A percentile compares a stretch with the other conserved stretches of the same genome.
These are phyloP conservation scores for Unio pictorum DNA, from an alignment of 2,888 invertebrate genomes.

Conservation along the genomic window DNA sequence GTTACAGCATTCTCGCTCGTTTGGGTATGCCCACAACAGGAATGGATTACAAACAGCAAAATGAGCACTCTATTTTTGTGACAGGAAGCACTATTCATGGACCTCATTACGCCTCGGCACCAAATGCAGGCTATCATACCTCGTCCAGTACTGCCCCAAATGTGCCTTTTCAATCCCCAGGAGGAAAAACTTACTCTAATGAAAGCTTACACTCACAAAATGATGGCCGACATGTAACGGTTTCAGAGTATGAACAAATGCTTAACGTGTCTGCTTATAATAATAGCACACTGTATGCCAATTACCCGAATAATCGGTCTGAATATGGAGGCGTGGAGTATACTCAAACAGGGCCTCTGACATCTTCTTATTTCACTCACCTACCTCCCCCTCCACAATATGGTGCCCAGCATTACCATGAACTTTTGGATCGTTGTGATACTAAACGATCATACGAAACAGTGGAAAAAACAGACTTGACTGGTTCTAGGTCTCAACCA, in stretches of 20 bases:
- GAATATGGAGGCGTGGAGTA: constrained; percentile 6
- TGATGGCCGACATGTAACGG: too few species aligned
- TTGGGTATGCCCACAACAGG: constrained; percentile 59
- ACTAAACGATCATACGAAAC: constrained; percentile 51
- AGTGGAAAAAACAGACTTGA: constrained; percentile 46
- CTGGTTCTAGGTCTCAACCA: constrained; percentile 83
- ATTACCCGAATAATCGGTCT: constrained; percentile 21
- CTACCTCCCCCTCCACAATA: constrained; percentile 67
- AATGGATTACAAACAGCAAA: constrained; percentile 27
- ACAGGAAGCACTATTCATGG: constrained; percentile 27
- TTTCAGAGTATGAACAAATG: too few species aligned
- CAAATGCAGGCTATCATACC: too few species aligned
- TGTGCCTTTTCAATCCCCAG: too few species aligned
- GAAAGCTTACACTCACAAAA: too few species aligned
- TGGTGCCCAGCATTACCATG: constrained; percentile 45
- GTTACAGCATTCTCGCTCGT: constrained; percentile 64
- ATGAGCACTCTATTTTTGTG: constrained; percentile 34
- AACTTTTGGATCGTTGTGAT: constrained; percentile 33
- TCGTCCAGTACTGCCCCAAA: too few species aligned
- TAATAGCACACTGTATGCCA: constrained; percentile 34
- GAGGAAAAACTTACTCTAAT: too few species aligned
- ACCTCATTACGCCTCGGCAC: constrained; percentile 23
- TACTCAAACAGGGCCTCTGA: constrained; percentile 19
- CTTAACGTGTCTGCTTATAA: constrained; percentile 28
- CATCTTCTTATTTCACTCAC: constrained; percentile 46